These are phyloP conservation scores for Micropterix aruncella DNA, from an alignment of 2,888 invertebrate genomes.

Conservation along the genomic window DNA sequence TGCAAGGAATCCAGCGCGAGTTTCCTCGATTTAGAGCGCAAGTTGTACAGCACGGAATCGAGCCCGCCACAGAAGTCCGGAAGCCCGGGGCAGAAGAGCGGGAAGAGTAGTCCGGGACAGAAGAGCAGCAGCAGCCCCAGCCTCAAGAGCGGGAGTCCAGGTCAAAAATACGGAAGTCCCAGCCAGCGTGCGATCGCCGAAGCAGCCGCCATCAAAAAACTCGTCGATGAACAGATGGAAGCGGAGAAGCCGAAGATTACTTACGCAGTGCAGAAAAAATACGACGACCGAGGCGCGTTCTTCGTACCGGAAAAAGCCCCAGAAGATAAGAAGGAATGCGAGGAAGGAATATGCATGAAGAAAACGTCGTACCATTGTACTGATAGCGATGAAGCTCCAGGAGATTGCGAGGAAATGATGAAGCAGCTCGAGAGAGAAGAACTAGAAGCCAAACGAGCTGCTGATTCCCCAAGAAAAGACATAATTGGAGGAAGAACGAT, in stretches of 20 bases:
- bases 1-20: conserved; percentile 33
- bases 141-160: conserved; percentile 31
- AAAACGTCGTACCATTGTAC: conserved; percentile 30
- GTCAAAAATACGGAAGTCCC: conserved; percentile 35
- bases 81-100: conserved; percentile 26
- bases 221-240: conserved; percentile 36
- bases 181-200: conserved; percentile 32
- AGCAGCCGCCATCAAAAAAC: conserved; percentile 31
- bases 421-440: conserved; percentile 40
- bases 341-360: conserved; percentile 28
- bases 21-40: conserved; percentile 36
- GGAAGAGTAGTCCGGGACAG: conserved; percentile 22
- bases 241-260: conserved; percentile 27
- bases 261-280: conserved; percentile 27
- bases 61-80: conserved; percentile 40
- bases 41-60: conserved; percentile 39
- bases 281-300: conserved; percentile 33
- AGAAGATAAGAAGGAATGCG: conserved; percentile 19
- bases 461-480: conserved; percentile 18
- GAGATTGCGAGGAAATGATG: conserved; percentile 46
- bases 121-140: conserved; percentile 26
- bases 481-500: conserved; percentile 25
- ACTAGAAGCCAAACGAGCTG: conserved; percentile 19
- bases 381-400: conserved; percentile 22
- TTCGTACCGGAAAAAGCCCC: conserved; percentile 28